phyloP scores from a whole-genome alignment of 1,140 invertebrate genomes.

The Hyles euphorbiae region DNA sequence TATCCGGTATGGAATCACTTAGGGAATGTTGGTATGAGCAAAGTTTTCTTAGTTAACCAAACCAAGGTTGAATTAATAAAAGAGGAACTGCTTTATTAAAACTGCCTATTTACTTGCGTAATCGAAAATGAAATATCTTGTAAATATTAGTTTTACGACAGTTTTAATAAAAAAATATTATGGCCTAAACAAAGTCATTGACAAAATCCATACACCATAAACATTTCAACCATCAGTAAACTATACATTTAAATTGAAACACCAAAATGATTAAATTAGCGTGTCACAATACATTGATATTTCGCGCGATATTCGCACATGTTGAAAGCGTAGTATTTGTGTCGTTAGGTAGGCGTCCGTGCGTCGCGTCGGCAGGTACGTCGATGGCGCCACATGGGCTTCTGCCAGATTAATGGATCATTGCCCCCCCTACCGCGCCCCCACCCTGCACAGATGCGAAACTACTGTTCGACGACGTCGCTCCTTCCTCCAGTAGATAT shows the following conservation, averaged over 20 bases:
- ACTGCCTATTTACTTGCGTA: no score
- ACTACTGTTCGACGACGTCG: conserved; percentile 59
- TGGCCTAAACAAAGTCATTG: no score
- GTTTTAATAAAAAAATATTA: no score
- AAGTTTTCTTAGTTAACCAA: neutral
- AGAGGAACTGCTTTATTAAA: no score
- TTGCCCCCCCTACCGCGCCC: conserved; percentile 64
- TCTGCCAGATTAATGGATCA: conserved; percentile 79
- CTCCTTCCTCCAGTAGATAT: conserved; percentile 43
- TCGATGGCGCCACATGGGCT: conserved; percentile 77
- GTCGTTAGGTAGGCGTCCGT: conserved; percentile 71
- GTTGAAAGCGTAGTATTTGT: conserved; percentile 52
- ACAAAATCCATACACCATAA: no score
- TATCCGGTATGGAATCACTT: conserved; percentile 29
- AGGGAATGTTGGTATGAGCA: conserved; percentile 16
- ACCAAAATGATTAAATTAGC: no score
- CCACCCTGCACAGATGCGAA: conserved; percentile 46
- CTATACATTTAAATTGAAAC: no score
- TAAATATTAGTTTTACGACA: no score
- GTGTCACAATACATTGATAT: no score
- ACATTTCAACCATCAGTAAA: no score
- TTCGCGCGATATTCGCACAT: conserved; percentile 43
- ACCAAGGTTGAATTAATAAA: no score
- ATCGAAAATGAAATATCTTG: no score
- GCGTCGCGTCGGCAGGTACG: conserved; percentile 69